A percentile compares a stretch with the other conserved stretches of the same genome.
phyloP scores from a whole-genome alignment of 2,797 vertebrate genomes.

The Triplophysa yarkandensis region DNA sequence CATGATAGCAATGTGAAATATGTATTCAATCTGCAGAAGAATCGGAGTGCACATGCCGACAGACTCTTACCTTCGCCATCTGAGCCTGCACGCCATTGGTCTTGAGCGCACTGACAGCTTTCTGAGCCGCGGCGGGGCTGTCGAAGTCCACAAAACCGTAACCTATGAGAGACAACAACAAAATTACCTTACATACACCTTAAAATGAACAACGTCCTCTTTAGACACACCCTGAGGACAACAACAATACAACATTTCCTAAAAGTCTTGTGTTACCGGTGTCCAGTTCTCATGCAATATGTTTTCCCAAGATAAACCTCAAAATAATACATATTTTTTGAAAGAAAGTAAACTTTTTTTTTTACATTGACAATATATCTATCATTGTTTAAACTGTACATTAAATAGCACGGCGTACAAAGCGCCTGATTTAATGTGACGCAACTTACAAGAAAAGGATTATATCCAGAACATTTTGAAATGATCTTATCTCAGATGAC shows the following conservation, averaged over 20 bases:
- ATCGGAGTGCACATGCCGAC: slow-evolving; percentile 56
- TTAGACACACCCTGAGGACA: slow-evolving; percentile 45
- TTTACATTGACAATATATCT: too few species aligned
- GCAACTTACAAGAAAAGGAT: background rate
- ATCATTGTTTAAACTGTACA: too few species aligned
- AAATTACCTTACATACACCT: slow-evolving; percentile 38
- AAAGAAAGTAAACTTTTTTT: too few species aligned
- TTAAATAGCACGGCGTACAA: background rate
- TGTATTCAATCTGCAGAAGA: background rate
- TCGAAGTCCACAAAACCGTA: slow-evolving; percentile 99
- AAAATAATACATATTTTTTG: too few species aligned
- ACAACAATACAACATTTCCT: slow-evolving; percentile 61
- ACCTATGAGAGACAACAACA: slow-evolving; percentile 74
- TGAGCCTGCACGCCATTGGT: slow-evolving; percentile 94
- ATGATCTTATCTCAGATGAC: background rate
- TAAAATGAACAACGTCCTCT: background rate
- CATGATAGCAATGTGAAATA: background rate
- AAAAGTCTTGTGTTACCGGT: background rate
- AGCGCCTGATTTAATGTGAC: background rate
- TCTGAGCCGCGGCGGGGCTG: slow-evolving; percentile 95
- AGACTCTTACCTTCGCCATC: slow-evolving; percentile 96
- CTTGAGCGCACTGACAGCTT: slow-evolving; percentile 94
- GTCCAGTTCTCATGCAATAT: too few species aligned
- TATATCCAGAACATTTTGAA: background rate
- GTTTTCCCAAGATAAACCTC: too few species aligned